Conservation (phyloP, 92 coral and sea anemone species). For the Epizoanthus stellaris region DNA sequence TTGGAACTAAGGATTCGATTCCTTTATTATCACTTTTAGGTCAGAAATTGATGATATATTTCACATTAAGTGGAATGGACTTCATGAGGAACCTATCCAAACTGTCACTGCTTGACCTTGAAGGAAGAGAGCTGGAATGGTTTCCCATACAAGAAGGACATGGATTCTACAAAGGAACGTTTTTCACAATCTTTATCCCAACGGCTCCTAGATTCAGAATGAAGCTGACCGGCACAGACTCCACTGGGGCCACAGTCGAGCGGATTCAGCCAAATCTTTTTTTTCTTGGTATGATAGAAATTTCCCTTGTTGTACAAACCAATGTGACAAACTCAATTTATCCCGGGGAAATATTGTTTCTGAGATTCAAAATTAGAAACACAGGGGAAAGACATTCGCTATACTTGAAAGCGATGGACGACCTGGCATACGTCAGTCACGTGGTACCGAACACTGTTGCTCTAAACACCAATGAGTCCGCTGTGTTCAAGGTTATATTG, state of each 20-base stretch:
- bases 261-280: conserved; percentile 50
- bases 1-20: background rate
- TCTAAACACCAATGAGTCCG: conserved; percentile 46
- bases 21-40: conserved; percentile 4
- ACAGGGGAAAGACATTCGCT: conserved; percentile 36
- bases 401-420: conserved; percentile 50
- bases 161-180: conserved; percentile 56
- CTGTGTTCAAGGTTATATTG: conserved; percentile 29
- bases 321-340: conserved; percentile 4
- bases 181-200: conserved; percentile 50
- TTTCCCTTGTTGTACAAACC: background rate
- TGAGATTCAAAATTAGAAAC: conserved; percentile 44
- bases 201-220: conserved; percentile 42
- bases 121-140: conserved; percentile 50
- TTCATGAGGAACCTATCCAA: conserved; percentile 8
- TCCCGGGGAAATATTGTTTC: conserved; percentile 21
- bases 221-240: conserved; percentile 49
- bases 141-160: conserved; percentile 60
- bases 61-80: conserved; percentile 28
- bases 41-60: conserved; percentile 19
- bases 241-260: conserved; percentile 37
- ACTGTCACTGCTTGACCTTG: conserved; percentile 33
- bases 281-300: conserved; percentile 13
- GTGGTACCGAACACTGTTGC: conserved; percentile 18
- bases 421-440: conserved; percentile 42